Percentiles rank a stretch among this genome's conserved stretches.
These are phyloP conservation scores for Chrysomela aeneicollis DNA, from an alignment of 2,888 invertebrate species.

Conservation along the genomic window DNA sequence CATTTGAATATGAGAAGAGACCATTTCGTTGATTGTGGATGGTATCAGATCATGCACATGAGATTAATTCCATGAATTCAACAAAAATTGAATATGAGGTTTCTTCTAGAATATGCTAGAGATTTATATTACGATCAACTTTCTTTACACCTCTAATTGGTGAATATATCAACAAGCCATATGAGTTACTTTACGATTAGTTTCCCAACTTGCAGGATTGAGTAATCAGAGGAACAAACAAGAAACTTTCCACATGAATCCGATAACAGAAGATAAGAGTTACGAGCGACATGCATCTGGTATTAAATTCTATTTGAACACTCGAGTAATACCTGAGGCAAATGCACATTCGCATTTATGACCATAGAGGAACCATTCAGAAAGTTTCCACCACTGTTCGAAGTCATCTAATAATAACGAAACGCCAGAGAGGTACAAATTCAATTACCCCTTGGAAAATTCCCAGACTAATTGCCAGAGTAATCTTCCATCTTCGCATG, in stretches of 20 bases:
- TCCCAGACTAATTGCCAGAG: slow-evolving; percentile 26
- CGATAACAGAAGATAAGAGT: neutral
- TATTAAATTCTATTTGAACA: neutral
- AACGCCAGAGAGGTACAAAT: slow-evolving; percentile 24
- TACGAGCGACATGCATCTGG: neutral
- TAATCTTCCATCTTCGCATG: slow-evolving; percentile 32
- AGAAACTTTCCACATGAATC: neutral
- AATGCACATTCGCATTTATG: slow-evolving; percentile 10
- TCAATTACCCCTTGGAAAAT: slow-evolving; percentile 29
- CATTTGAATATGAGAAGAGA: too few relatives aligned
- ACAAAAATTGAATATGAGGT: too few relatives aligned
- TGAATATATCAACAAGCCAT: too few relatives aligned
- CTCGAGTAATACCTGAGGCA: neutral
- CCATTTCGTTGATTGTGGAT: too few relatives aligned
- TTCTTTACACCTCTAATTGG: too few relatives aligned
- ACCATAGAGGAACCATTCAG: neutral
- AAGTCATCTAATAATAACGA: slow-evolving; percentile 16
- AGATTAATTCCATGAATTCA: too few relatives aligned
- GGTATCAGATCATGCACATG: too few relatives aligned
- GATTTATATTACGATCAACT: too few relatives aligned
- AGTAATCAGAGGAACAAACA: too few relatives aligned
- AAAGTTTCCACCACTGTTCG: slow-evolving; percentile 16
- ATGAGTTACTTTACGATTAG: too few relatives aligned
- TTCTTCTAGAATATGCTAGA: too few relatives aligned
- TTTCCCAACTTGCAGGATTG: too few relatives aligned